A percentile compares a stretch with the other conserved stretches of the same genome.
These are phyloP conservation scores for Drosophila prolongata DNA, from an alignment of 2,888 invertebrate species.

Conservation along the genomic window DNA sequence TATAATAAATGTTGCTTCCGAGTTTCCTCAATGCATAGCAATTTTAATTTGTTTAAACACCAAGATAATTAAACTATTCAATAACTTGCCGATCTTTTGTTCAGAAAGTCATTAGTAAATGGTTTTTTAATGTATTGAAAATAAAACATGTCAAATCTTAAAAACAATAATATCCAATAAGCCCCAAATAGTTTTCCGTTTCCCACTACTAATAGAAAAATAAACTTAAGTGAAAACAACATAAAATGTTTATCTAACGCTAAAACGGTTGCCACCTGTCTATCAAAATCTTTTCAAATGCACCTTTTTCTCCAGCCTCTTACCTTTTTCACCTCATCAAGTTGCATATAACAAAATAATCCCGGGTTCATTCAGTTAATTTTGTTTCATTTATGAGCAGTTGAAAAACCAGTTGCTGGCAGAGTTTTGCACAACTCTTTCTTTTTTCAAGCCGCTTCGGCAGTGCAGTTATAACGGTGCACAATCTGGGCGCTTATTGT, in stretches of 20 bases:
- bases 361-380: slow-evolving; percentile 29
- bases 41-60: no score
- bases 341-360: slow-evolving; percentile 14
- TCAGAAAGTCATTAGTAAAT: background rate
- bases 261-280: slow-evolving; percentile 8
- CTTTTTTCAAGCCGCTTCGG: slow-evolving; percentile 8
- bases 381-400: slow-evolving; percentile 31
- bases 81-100: background rate
- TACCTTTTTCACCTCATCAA: slow-evolving; percentile 2
- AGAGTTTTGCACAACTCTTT: slow-evolving; percentile 62
- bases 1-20: no score
- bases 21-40: no score
- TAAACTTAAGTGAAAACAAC: no score
- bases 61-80: no score
- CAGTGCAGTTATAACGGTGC: slow-evolving; percentile 68
- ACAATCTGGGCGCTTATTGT: slow-evolving; percentile 59
- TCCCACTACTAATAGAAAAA: background rate
- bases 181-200: background rate
- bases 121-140: background rate
- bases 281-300: slow-evolving; percentile 4
- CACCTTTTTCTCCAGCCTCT: background rate
- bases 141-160: no score
- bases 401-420: slow-evolving; percentile 61
- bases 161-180: slow-evolving; percentile 9
- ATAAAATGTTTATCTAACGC: slow-evolving; percentile 6